Evolutionary conservation across 2,113 vertebrate genomes (phyloP).

Genomic region (Onychostoma macrolepis): DNA sequence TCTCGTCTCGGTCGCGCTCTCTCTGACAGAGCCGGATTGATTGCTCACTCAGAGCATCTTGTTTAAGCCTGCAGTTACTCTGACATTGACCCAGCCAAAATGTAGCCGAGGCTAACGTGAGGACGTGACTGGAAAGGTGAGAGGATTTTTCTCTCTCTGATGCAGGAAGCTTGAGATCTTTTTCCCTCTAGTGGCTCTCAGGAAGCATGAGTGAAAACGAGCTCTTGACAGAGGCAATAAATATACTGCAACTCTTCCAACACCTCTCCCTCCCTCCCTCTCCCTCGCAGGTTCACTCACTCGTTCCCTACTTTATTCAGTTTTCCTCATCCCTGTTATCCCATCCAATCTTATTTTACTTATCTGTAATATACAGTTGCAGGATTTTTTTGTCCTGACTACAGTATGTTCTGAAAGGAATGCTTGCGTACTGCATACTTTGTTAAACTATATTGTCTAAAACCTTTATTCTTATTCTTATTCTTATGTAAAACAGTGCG

Average conservation of each 20-base stretch:
- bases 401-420: neutral
- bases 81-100: conserved; percentile 64
- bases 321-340: conserved; percentile 9
- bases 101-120: conserved; percentile 45
- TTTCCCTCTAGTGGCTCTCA: conserved; percentile 58
- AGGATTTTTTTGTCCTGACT: neutral
- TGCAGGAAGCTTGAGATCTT: conserved; percentile 41
- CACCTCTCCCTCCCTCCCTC: conserved; percentile 23
- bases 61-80: conserved; percentile 62
- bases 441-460: neutral
- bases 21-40: conserved; percentile 43
- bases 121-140: conserved; percentile 62
- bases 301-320: conserved; percentile 1
- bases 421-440: neutral
- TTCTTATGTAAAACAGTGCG: neutral
- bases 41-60: conserved; percentile 41
- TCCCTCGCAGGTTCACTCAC: conserved; percentile 31
- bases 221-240: conserved; percentile 64
- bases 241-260: conserved; percentile 59
- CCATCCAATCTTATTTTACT: neutral
- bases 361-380: neutral
- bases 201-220: conserved; percentile 64
- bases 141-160: conserved; percentile 22
- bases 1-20: conserved; percentile 1
- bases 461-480: neutral